Evolutionary conservation across 1,140 invertebrate genomes (phyloP), one percentile per base, ranked within the genome.

Genomic region (Heliconius nattereri): DNA sequence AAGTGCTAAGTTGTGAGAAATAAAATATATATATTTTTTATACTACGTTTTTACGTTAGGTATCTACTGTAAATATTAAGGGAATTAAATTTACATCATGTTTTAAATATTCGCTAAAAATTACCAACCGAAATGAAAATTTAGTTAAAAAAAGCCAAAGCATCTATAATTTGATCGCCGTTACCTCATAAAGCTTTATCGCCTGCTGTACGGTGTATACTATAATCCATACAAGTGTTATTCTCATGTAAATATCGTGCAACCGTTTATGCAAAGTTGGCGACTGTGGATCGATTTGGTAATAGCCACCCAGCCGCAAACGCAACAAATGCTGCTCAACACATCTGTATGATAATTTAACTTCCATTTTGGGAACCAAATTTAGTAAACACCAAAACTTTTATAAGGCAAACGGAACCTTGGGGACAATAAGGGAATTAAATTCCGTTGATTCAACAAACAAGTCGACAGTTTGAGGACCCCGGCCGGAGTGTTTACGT

Each of bases 141-240:
- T 32, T 32, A 32, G 29, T 7, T 32, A 35, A 35, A 35, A 32
- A 35, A 35, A 35, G 32, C 0, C 32, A 35, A 0, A 35, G 35
- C 23, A 6, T 26, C 9, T 13, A 75, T 66, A 35, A 76, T 57
- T 45, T 13, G 60, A 66, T 11, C 3, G 1, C 23, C 5, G 3
- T 75, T 87, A 91, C 89, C 85, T 90, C 77, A 78, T 85, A 85
- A 35, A 90, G 80, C 77, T 89, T 88, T 9, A 92, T 66, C 23
- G 84, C 85, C 74, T 91, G 89, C 73, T 89, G 89, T 40, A 85
- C 57, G 7, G 85, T 88, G 78, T 88, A 92, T 6, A 88, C 37
- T 23, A 88, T 49, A 70, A 87, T 81, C 23, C 87, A 82, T 23
- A 74, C 73, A 7, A 90, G 82, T 75, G 84, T 80, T 2, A 88